Percentiles rank a stretch among this genome's conserved stretches.
Evolutionary conservation across 2,113 vertebrate species (phyloP).

Genomic region (Sylvilagus bachmani): DNA sequence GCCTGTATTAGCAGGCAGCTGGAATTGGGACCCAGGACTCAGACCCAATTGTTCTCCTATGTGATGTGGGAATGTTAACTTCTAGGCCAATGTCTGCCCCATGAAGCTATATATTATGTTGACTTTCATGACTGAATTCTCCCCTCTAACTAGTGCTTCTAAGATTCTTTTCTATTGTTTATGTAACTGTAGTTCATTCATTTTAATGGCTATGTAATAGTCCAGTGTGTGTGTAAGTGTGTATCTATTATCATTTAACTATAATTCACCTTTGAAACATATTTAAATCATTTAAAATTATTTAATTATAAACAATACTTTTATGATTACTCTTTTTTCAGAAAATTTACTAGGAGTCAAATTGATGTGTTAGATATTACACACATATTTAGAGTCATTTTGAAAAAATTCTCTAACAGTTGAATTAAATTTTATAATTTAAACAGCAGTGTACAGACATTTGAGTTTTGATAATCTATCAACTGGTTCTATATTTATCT

Average conservation of each 20-base stretch:
- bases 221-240: background rate
- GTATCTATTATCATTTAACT: background rate
- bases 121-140: background rate
- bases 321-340: background rate
- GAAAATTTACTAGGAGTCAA: background rate
- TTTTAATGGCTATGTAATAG: background rate
- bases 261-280: background rate
- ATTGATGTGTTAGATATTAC: background rate
- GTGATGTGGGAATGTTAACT: too few species aligned
- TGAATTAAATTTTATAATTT: background rate
- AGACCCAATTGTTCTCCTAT: too few species aligned
- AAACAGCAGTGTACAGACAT: background rate
- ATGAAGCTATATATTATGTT: background rate
- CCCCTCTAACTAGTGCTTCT: background rate
- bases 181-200: background rate
- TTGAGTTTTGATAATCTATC: background rate
- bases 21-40: too few species aligned
- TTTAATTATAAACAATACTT: background rate
- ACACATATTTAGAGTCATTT: background rate
- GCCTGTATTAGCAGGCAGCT: too few species aligned
- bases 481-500: background rate
- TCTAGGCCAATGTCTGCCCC: too few species aligned
- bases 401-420: background rate
- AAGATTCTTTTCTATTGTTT: background rate
- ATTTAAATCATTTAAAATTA: background rate